Evolutionary conservation across 92 coral and sea anemone species (phyloP), one percentile per base, ranked within the genome.

Genomic region (Porites lobata): DNA sequence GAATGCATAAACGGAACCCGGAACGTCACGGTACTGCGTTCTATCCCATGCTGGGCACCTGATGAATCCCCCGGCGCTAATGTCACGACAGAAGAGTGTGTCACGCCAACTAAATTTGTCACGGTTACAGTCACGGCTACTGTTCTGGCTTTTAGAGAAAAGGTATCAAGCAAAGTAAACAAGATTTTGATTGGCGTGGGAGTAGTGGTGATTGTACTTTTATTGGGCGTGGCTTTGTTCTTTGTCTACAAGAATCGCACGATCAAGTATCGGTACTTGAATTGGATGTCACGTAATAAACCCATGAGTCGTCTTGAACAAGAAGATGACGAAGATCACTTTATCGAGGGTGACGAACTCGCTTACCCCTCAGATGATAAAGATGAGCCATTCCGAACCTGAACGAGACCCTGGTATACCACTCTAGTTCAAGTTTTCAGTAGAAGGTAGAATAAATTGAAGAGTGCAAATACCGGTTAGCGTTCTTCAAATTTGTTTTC

Each of bases 121-220:
- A 38, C 22, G n/a, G 66, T 72, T 6, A 38, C 14, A 47, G 13
- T 24, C 11, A 50, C 57, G 12, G 43, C 22, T 62, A 9, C 19
- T 8, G 50, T 75, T 9, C 64, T 61, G 50, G 22, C 62, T 0
- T 74, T 61, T 52, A 13, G 7, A 7, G 58, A 6, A 22, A 53
- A 73, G 50, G 17, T 32, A 13, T 38, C 59, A 2, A 70, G 20
- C 77, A 65, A 83, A 4, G 88, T 88, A 79, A 93, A 77, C 83
- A 95, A 91, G 87, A 86, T 90, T 52, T 72, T 95, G 61, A 95
- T 95, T 51, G 98, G 95, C 43, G 92, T 95, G 4, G 96, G 96
- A 5, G 98, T 95, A 18, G 95, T 89, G 26, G 80, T 93, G 5
- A 83, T 95, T 56, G 14, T 95, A 13, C 91, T 75, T 18, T 80